Evolutionary conservation across 2,797 vertebrate species (phyloP), one percentile per base, ranked within the genome.

Genomic region (Parauchenoglanis ngamensis): DNA sequence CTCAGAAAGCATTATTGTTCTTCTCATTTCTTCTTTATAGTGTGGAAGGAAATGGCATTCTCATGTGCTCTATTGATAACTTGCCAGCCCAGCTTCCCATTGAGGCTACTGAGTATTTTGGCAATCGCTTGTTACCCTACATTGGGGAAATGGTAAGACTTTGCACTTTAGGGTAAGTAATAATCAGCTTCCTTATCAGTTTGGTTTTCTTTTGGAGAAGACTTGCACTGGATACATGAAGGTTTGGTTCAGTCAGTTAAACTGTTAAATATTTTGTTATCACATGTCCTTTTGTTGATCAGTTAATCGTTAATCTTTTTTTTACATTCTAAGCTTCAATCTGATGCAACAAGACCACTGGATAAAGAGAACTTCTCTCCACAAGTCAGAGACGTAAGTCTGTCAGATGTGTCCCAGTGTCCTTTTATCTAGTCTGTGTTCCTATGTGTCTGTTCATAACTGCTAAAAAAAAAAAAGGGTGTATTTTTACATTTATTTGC

Each of bases 41-140:
- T 25, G 96, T 99, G 87, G 97, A 99, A 93, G 98, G 98, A 76
- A 97, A 94, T 0, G 98, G 98, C 35, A 97, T 99, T 94, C 95
- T 99, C 89, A 99, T 99, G 97, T 99, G 98, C 93, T 99, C 98
- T 90, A 99, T 99, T 80, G 98, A 99, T 92, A 99, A 99, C 94
- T 93, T 99, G 70, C 98, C 98, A 0, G 98, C 98, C 78, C 98
- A 99, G 93, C 97, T 99, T 63, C 98, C 98, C 13, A 97, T 99
- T 70, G 98, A 99, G 92, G 97, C 98, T 85, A 99, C 98, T 0
- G 98, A 99, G 89, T 99, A 97, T 91, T 99, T 99, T 88, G 98
- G 98, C 35, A 98, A 98, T 91, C 93, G 97, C 84, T 96, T 99
- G 89, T 97, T 97, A 90, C 97, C 98, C 0, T 99, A 98, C 89